Percentiles rank a stretch among this genome's conserved stretches.
phyloP scores from a whole-genome alignment of 2,888 invertebrate genomes.

The Cerceris ruficornis region DNA sequence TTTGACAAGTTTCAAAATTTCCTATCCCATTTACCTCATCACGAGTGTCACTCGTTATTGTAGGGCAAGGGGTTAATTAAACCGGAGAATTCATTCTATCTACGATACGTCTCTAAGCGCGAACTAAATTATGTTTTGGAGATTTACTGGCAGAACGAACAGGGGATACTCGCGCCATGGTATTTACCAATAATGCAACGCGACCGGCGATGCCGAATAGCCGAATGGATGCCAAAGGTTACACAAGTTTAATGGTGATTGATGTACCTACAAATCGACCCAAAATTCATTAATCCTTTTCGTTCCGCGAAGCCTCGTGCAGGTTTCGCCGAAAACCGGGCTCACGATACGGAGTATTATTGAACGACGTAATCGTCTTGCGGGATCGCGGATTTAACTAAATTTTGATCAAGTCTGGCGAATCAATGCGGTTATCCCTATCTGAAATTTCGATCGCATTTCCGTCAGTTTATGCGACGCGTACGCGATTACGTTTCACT shows the following conservation, averaged over 20 bases:
- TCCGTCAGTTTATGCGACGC: slow-evolving; percentile 6
- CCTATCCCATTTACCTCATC: too few species aligned
- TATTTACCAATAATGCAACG: slow-evolving; percentile 12
- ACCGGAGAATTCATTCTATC: slow-evolving; percentile 6
- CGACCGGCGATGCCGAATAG: neutral
- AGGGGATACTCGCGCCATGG: slow-evolving; percentile 1
- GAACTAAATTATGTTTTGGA: slow-evolving; percentile 18
- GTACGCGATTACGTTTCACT: slow-evolving; percentile 26
- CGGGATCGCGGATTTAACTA: slow-evolving; percentile 17
- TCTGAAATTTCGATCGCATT: slow-evolving; percentile 36
- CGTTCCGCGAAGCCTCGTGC: slow-evolving; percentile 4
- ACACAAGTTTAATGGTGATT: neutral
- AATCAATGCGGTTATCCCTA: slow-evolving; percentile 10
- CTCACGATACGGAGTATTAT: neutral
- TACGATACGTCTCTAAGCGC: slow-evolving; percentile 20
- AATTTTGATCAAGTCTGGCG: slow-evolving; percentile 8
- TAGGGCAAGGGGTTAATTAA: too few species aligned
- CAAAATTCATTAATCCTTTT: slow-evolving; percentile 14
- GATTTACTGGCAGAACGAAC: slow-evolving; percentile 23
- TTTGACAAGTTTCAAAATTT: too few species aligned
- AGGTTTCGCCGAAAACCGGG: neutral
- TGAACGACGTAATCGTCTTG: slow-evolving; percentile 12
- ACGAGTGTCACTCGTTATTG: too few species aligned
- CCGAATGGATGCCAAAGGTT: slow-evolving; percentile 3
- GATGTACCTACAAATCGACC: neutral